Base-by-base conservation (phyloP, 2,888 invertebrate species). In the Seira ritae region DNA sequence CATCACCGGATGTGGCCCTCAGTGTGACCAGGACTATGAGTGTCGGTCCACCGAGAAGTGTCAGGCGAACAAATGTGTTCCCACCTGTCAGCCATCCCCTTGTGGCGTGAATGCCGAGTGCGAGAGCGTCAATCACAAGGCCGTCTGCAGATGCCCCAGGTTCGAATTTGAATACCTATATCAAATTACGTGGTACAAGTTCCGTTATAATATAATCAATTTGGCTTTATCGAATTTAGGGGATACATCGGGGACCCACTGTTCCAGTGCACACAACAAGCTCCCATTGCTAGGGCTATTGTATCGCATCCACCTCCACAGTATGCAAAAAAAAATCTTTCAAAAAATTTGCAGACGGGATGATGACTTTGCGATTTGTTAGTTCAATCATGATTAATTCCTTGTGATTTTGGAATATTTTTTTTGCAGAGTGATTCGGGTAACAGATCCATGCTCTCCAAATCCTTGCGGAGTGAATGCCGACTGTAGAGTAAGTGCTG, bases 381-480 rank as follows among this genome's bases (percentile, higher is more conserved):
- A 65, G 62, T 37, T 15, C 42, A 76, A 15, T 68, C 22, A 8
- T 46, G n/a, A 37, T 10, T 22, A 68, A 37, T 31, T 77, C 10
- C 68, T 62, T 1, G 60, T 65, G n/a, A n/a, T 60, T 50, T 42
- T 66, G 0, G 50, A 70, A 22, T 20, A 20, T 42, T 19, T 69
- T 69, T 77, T 76, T 85, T 74, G 12, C 37, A 88, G 88, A 46
- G 85, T 85, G 1, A 84, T 88, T 79, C 46, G 88, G 68, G 87
- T 67, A 6, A 60, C 65, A 12, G 87, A 89, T 80, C 88, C 88
- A 4, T 89, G 89, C 68, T 78, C 72, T 17, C 87, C 95, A 15
- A 95, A 94, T 85, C 96, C 96, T 0, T 96, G 96, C 88, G 96
- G 85, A 4, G 1, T 65, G 0, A 85, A 96, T 91, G 96, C 96